Percentiles rank a stretch among this genome's conserved stretches.
Conservation (phyloP, 2,113 vertebrate genomes). For the Camelus dromedarius region DNA sequence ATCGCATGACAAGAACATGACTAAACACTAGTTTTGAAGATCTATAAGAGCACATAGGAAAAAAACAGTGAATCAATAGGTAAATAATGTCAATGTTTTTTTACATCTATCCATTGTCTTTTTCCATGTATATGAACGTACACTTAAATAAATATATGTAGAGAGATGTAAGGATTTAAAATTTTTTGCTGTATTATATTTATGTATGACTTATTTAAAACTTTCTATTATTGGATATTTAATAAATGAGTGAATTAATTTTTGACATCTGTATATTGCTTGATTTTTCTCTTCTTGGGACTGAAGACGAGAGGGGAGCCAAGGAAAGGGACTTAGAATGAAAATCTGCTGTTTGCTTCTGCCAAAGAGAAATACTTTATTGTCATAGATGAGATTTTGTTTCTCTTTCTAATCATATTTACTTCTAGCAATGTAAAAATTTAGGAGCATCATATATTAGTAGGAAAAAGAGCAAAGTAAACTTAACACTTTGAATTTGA, state of each 20-base stretch:
- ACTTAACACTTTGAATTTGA: slow-evolving; percentile 50
- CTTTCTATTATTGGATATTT: neutral
- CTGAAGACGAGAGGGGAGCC: neutral
- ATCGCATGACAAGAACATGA: neutral
- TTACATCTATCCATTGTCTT: neutral
- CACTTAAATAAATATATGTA: neutral
- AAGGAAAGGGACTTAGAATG: neutral
- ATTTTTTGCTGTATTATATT: neutral
- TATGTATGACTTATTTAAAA: neutral
- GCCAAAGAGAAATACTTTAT: slow-evolving; percentile 3
- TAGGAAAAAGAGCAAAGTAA: slow-evolving; percentile 30
- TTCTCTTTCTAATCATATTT: slow-evolving; percentile 59
- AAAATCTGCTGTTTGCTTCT: slow-evolving; percentile 23
- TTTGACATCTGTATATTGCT: neutral
- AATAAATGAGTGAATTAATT: slow-evolving; percentile 22
- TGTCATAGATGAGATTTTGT: neutral
- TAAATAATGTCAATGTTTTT: neutral
- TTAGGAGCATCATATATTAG: neutral
- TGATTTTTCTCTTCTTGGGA: slow-evolving; percentile 3
- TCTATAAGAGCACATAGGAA: neutral
- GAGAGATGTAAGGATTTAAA: neutral
- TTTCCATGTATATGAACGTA: neutral
- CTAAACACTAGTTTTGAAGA: slow-evolving; percentile 50
- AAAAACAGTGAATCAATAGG: neutral
- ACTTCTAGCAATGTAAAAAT: slow-evolving; percentile 26